These are phyloP conservation scores for Polymixis flavicincta DNA, from an alignment of 2,888 invertebrate species.

Conservation along the genomic window DNA sequence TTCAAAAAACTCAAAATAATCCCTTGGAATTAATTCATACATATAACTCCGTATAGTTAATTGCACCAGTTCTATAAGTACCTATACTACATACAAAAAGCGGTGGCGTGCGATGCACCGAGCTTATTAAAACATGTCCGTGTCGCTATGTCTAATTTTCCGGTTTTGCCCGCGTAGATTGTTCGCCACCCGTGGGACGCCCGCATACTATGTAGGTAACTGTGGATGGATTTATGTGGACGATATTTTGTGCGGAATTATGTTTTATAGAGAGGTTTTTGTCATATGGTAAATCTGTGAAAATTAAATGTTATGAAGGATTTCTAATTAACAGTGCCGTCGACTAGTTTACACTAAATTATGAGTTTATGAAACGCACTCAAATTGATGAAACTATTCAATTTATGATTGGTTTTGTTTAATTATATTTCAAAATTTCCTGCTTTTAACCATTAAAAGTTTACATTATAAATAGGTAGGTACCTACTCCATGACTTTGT, in stretches of 20 bases:
- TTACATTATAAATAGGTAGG: not conserved
- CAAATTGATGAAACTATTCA: not conserved
- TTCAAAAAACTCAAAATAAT: not conserved
- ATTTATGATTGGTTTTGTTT: not conserved
- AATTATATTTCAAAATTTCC: no score
- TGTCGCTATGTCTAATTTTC: constrained; percentile 87
- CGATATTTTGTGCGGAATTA: constrained; percentile 23
- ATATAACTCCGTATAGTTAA: constrained; percentile 35
- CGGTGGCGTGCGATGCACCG: constrained; percentile 60
- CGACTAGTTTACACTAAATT: not conserved
- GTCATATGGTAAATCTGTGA: not conserved
- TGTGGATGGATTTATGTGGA: constrained; percentile 55
- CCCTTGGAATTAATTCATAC: constrained; percentile 19
- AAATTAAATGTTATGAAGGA: not conserved
- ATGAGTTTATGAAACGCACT: not conserved
- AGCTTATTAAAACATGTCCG: constrained; percentile 78
- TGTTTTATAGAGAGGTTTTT: constrained; percentile 18
- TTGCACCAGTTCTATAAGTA: constrained; percentile 46
- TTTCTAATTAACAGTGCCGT: not conserved
- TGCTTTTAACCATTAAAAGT: no score
- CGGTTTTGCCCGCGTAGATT: constrained; percentile 87
- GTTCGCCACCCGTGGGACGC: constrained; percentile 76
- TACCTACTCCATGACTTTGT: not conserved
- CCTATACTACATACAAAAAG: constrained; percentile 47
- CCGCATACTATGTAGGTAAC: constrained; percentile 49